These are phyloP conservation scores for Conistra vaccinii DNA, from an alignment of 2,888 invertebrate species.

Conservation along the genomic window DNA sequence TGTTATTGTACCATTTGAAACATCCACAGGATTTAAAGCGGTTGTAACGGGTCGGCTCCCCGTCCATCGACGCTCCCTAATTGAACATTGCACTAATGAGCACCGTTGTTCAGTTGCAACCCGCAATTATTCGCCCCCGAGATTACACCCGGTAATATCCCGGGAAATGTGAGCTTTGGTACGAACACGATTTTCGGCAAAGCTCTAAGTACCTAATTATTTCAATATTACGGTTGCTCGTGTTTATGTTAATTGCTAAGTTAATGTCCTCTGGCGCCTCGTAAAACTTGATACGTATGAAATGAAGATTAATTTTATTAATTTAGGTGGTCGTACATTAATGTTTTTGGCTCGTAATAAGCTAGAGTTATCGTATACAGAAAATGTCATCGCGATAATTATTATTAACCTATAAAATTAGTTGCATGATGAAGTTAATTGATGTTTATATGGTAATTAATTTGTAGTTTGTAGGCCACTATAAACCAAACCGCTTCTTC, in stretches of 20 bases:
- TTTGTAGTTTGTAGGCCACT: background rate
- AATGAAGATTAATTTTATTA: slow-evolving; percentile 51
- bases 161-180: slow-evolving; percentile 81
- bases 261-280: slow-evolving; percentile 52
- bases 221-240: slow-evolving; percentile 65
- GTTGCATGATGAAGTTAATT: background rate
- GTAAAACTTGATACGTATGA: slow-evolving; percentile 54
- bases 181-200: slow-evolving; percentile 75
- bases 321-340: slow-evolving; percentile 30
- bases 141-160: slow-evolving; percentile 83
- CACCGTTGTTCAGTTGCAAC: slow-evolving; percentile 87
- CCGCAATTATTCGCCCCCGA: slow-evolving; percentile 86
- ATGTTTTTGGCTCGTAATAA: slow-evolving; percentile 20
- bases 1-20: slow-evolving; percentile 69
- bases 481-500: background rate
- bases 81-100: slow-evolving; percentile 90
- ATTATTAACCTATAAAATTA: background rate
- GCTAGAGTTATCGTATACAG: background rate
- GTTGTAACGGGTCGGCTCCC: slow-evolving; percentile 71
- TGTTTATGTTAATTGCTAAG: slow-evolving; percentile 60
- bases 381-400: slow-evolving; percentile 17
- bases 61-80: slow-evolving; percentile 84
- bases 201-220: slow-evolving; percentile 73
- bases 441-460: background rate
- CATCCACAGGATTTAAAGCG: slow-evolving; percentile 71